phyloP scores from a whole-genome alignment of 2,797 vertebrate genomes.

The Poeciliopsis infans region DNA sequence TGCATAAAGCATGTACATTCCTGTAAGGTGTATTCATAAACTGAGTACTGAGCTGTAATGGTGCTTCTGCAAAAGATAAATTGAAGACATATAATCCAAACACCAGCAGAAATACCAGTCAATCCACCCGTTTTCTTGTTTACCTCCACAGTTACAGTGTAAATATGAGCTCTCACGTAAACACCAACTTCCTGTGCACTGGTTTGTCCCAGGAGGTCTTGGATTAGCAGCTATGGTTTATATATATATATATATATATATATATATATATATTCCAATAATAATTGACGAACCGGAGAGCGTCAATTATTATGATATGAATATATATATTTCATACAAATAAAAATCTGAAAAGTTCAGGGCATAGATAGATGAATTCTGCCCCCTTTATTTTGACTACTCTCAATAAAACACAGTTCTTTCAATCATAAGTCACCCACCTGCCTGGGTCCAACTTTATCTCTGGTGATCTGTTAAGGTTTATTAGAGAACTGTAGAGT shows the following conservation, averaged over 20 bases:
- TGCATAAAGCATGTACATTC: background rate
- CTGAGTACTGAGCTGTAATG: background rate
- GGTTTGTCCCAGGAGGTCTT: background rate
- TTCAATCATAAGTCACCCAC: background rate
- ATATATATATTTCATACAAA: too few relatives aligned
- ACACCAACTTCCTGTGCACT: slow-evolving; percentile 39
- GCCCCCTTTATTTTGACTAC: background rate
- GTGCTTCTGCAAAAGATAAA: slow-evolving; percentile 5
- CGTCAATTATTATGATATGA: too few relatives aligned
- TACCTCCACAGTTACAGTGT: slow-evolving; percentile 24
- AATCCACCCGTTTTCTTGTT: slow-evolving; percentile 50
- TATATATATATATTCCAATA: too few relatives aligned
- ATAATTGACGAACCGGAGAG: too few relatives aligned
- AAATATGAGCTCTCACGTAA: slow-evolving; percentile 20
- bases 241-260: too few relatives aligned
- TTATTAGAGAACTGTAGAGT: background rate
- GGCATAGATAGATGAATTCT: background rate
- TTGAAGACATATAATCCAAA: slow-evolving; percentile 45
- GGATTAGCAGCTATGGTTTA: background rate
- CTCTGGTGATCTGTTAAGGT: background rate
- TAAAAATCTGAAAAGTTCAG: background rate
- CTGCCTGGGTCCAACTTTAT: background rate
- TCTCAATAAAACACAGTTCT: background rate
- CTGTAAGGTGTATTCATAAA: background rate
- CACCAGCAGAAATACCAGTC: slow-evolving; percentile 44